Base-by-base conservation (phyloP, 2,797 vertebrate species). In the Perodicticus potto region DNA sequence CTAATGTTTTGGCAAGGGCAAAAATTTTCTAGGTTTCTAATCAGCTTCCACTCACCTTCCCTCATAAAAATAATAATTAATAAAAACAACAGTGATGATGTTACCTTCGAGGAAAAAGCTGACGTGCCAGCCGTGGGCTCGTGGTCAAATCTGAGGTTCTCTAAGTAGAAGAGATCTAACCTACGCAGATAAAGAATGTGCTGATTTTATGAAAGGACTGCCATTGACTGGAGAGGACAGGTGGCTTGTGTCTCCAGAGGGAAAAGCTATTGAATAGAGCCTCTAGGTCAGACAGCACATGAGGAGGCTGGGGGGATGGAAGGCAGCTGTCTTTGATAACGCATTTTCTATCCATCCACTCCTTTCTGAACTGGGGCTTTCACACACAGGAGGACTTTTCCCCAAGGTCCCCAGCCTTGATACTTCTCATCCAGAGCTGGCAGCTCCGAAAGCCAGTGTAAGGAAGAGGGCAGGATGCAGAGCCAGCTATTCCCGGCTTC, bases 1-100 rank as follows among this genome's bases (percentile, higher is more conserved):
- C 45, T 93, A 17, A 78, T 37, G 29, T 70, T 86, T 89, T 78
- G 96, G 72, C 13, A 74, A 82, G 34, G n/a, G 80, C 74, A 95
- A 29, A 77, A 6, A 16, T 78, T 77, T 91, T 87, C 78, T 27
- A 20, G 3, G 29, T 93, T 97, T 96, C 92, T 72, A 57, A 72
- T 86, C 32, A 63, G 70, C 81, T 96, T 73, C 72, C 11, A 9
- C 37, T 89, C 63, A 37, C 77, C 37, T 78, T 86, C 73, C 8
- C 93, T 93, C 27, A 53, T 20, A 70, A 88, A 76, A 19, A 55
- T 12, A 67, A 63, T 32, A 67, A 76, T 49, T 27, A 5, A 19
- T 43, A 32, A 88, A 23, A 19, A 34, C 34, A 12, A 73, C 7
- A 23, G 7, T 34, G 69, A 13, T 14, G 29, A 4, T 1, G 0